These are phyloP conservation scores for Muschampia plurimacula DNA, from an alignment of 2,888 invertebrate species.

Conservation along the genomic window DNA sequence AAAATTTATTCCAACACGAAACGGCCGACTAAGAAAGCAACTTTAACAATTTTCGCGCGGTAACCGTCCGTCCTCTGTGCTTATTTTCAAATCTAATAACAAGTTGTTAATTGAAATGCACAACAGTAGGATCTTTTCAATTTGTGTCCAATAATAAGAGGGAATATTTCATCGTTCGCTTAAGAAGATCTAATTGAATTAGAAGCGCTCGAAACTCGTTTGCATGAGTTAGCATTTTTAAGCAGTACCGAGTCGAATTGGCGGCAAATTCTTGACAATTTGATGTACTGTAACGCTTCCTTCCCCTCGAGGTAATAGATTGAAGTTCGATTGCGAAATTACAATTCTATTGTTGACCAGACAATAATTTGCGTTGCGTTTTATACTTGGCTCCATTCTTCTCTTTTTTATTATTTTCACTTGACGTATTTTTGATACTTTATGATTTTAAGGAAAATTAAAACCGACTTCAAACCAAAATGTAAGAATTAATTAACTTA, in stretches of 20 bases:
- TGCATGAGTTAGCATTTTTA: conserved; percentile 85
- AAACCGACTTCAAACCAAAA: no score
- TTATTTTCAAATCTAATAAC: conserved; percentile 61
- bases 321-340: conserved; percentile 19
- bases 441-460: no score
- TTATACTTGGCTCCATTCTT: not conserved
- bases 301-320: conserved; percentile 53
- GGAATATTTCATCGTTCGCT: conserved; percentile 71
- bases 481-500: no score
- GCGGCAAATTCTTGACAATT: conserved; percentile 60
- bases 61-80: conserved; percentile 38
- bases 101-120: conserved; percentile 68
- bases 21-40: conserved; percentile 17
- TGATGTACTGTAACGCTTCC: conserved; percentile 53
- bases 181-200: conserved; percentile 80
- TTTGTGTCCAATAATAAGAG: conserved; percentile 72
- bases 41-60: conserved; percentile 35
- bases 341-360: conserved; percentile 10
- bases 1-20: conserved; percentile 13
- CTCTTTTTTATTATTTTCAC: no score
- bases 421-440: no score
- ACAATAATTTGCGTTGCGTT: not conserved
- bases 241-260: conserved; percentile 68
- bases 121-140: conserved; percentile 70
- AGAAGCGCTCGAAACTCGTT: conserved; percentile 75